Evolutionary conservation across 1,140 invertebrate genomes (phyloP).

Genomic region (Lucilia cuprina): DNA sequence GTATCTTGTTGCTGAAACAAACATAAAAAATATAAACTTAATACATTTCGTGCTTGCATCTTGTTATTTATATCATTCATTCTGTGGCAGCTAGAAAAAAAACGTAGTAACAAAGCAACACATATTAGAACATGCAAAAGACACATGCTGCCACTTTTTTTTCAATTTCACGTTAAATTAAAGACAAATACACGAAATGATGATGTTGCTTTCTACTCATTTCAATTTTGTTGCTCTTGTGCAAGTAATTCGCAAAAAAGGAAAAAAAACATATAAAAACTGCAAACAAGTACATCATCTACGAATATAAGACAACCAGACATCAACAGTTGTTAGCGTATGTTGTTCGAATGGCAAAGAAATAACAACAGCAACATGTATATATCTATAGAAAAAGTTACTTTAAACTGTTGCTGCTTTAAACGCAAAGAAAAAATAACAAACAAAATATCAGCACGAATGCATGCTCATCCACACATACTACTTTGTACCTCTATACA

Average conservation of each 20-base stretch:
- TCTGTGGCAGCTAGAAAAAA: not conserved
- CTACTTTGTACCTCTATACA: not conserved
- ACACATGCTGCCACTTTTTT: conserved; percentile 28
- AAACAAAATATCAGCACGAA: not conserved
- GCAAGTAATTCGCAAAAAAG: not conserved
- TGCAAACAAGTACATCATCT: not conserved
- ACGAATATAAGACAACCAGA: not conserved
- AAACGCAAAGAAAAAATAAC: not conserved
- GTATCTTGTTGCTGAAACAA: not conserved
- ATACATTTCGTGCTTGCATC: not conserved
- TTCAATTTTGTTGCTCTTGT: too few species aligned
- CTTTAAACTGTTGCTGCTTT: not conserved
- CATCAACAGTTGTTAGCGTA: conserved; percentile 5
- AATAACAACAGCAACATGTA: not conserved
- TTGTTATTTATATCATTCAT: not conserved
- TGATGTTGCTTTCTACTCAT: not conserved
- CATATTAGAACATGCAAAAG: not conserved
- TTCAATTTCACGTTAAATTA: conserved; percentile 33
- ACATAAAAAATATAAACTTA: not conserved
- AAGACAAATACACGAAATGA: not conserved
- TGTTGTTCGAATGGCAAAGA: not conserved
- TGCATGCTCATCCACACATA: not conserved
- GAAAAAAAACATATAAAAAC: not conserved
- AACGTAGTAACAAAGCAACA: not conserved
- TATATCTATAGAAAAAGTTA: not conserved